Evolutionary conservation across 2,888 invertebrate species (phyloP), one percentile per base, ranked within the genome.

Genomic region (Philereme transversata): DNA sequence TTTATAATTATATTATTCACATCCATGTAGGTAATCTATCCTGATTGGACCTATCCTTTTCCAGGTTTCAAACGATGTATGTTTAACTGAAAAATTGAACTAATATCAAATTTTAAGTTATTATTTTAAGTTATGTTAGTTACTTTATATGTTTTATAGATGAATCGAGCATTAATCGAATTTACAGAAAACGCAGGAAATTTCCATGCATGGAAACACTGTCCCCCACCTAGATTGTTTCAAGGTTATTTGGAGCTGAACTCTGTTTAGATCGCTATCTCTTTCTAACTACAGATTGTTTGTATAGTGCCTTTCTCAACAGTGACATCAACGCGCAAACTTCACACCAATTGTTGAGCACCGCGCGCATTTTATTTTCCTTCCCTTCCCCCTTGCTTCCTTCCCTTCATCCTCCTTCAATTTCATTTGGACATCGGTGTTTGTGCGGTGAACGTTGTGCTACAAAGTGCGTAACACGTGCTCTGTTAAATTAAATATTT

Each of bases 361-460:
- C 81, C 82, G 81, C 84, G 79, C 83, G 82, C 81, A 79, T 65
- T 50, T 60, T 78, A 76, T 87, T 86, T 86, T 84, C 83, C 86
- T 82, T 83, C 77, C 33, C 51, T 41, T 34, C 47, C 5, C 84
- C 85, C 82, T 83, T 78, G 11, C 85, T 83, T 84, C 86, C 81
- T 83, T 77, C 36, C 34, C 58, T 54, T 83, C 79, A 82, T 86
- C 85, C 82, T 83, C 78, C 79, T 81, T 88, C 88, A 43, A n/a
- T 83, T 84, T 90, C 92, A 92, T 92, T 92, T 90, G 80, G 84
- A 82, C 88, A 80, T 79, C 86, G 84, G 89, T 89, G 86, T 88
- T 90, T 84, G 92, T 90, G 88, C 80, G 73, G 91, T 90, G 89
- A 88, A 81, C 87, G 82, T 87, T 86, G 83, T 83, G 78, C 74